These are phyloP conservation scores for Metalampra italica DNA, from an alignment of 2,888 invertebrate genomes.

Conservation along the genomic window DNA sequence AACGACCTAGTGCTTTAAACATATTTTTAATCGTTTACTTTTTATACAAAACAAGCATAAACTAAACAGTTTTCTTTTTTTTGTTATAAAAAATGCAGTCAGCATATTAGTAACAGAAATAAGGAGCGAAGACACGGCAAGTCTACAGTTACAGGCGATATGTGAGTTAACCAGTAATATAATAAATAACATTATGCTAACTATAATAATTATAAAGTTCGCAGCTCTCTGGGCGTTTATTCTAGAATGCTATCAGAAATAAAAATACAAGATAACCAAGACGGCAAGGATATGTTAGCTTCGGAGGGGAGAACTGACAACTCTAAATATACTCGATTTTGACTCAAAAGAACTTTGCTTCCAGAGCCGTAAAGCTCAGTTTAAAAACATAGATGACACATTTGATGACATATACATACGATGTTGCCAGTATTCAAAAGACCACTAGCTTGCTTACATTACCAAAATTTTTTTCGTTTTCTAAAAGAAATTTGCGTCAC, in stretches of 20 bases:
- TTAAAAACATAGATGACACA: no score
- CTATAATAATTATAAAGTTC: slow-evolving; percentile 3
- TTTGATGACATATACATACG: no score
- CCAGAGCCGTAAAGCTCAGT: no score
- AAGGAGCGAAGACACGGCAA: slow-evolving; percentile 19
- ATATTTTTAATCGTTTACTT: slow-evolving; percentile 21
- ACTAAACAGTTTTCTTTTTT: slow-evolving; percentile 24
- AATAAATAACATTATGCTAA: slow-evolving; percentile 12
- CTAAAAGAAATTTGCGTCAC: no score
- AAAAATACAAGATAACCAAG: neutral
- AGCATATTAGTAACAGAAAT: slow-evolving; percentile 28
- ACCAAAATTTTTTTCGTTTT: no score
- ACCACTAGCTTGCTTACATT: no score
- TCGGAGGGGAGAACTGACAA: no score
- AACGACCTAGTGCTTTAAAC: slow-evolving; percentile 49
- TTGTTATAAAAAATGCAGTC: slow-evolving; percentile 43
- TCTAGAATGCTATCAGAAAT: neutral
- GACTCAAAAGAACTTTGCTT: no score
- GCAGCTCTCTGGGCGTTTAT: neutral
- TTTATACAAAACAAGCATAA: slow-evolving; percentile 12
- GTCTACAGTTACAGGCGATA: slow-evolving; percentile 30
- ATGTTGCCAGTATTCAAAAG: no score
- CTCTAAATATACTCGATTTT: no score
- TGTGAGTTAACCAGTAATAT: slow-evolving; percentile 26
- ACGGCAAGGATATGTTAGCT: no score